Base-by-base conservation (phyloP, 2,113 vertebrate species). In the Nerophis ophidion region DNA sequence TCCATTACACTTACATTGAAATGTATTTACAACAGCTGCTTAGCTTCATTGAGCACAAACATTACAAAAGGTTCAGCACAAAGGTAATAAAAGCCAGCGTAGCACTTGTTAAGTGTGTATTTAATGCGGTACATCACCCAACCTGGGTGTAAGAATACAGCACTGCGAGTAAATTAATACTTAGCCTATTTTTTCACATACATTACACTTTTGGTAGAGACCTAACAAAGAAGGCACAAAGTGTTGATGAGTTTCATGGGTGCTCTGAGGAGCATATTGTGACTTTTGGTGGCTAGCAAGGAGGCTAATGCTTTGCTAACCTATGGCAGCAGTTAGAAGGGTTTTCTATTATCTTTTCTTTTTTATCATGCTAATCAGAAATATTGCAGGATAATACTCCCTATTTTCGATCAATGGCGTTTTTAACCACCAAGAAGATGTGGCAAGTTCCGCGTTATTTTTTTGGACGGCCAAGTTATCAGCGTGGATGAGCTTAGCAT, bases 1-100 rank as follows among this genome's bases (percentile, higher is more conserved):
- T n/a, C 35, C 35, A 55, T 55, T 55, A 55, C 52, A 15, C 35
- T 36, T 46, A 58, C 56, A 58, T 9, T 46, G 26, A 58, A 58
- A 46, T 8, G 4, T 58, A 58, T 34, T 46, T 45, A 14, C 42
- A 34, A 42, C 42, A 14, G 5, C 5, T 0, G 2, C 1, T 65
- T 65, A 54, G 49, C 49, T 42, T 57, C 59, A 48, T 44, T 40
- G 49, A 64, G 56, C 51, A 50, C 35, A 61, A 60, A 38, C 6
- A 48, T n/a, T 42, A 11, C 19, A 58, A 55, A 58, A 13, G 33
- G 12, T 10, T 46, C 34, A 47, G 40, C 12, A 1, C 47, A 57
- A 52, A 42, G 54, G 13, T 7, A 65, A 50, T 47, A 58, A 46
- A 33, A 47, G 17, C 15, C 48, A 4, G 54, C 11, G 51, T 34